A percentile compares a stretch with the other conserved stretches of the same genome.
These are phyloP conservation scores for Pedionomus torquatus DNA, from an alignment of 2,113 vertebrate genomes.

Conservation along the genomic window DNA sequence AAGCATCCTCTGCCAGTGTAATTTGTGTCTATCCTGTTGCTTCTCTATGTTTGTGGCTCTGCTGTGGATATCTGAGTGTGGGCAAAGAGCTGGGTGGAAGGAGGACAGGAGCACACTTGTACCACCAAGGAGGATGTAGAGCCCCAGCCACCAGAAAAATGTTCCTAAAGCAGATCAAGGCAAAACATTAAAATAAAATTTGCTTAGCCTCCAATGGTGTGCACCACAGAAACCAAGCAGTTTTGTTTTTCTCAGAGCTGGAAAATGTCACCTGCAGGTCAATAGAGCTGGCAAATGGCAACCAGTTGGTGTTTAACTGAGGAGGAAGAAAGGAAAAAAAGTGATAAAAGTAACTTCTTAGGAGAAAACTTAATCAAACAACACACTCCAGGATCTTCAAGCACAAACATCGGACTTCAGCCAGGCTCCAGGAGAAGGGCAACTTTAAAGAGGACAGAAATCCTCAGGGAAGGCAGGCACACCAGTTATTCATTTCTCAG, in stretches of 20 bases:
- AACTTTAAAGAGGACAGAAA: background rate
- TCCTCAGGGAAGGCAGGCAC: background rate
- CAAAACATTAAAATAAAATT: background rate
- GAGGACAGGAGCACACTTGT: background rate
- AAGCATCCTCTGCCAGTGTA: background rate
- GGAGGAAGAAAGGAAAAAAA: background rate
- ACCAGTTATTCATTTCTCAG: background rate
- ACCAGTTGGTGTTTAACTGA: background rate
- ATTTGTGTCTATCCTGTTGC: background rate
- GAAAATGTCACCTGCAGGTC: background rate
- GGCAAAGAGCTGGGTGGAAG: background rate
- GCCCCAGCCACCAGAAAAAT: background rate
- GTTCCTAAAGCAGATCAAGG: background rate
- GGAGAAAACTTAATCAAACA: background rate
- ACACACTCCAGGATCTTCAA: background rate
- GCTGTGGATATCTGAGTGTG: accelerated
- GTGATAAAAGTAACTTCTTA: background rate
- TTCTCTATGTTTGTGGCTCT: background rate
- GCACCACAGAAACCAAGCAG: background rate
- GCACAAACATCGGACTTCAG: background rate
- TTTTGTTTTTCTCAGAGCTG: background rate
- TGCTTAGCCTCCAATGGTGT: accelerated
- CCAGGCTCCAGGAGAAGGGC: background rate
- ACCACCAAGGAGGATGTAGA: background rate
- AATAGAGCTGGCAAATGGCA: background rate